Base-by-base conservation (phyloP, 2,797 vertebrate species). In the Notolabrus celidotus region DNA sequence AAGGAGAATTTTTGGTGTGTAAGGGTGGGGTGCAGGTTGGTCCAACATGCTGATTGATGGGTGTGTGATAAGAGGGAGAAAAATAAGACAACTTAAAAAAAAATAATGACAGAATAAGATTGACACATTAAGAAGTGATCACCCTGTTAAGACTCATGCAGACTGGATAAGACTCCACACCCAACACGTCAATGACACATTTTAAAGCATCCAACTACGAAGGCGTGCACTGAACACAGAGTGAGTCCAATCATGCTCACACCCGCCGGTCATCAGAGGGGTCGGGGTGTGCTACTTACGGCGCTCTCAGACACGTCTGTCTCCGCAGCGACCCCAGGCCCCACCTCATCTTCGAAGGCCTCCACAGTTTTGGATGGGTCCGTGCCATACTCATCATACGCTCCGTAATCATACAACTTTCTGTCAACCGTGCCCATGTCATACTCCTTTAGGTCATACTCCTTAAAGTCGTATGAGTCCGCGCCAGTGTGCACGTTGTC, bases 341-440 rank as follows among this genome's bases (percentile, higher is more conserved):
- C 98, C 95, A 99, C 95, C 85, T 96, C 96, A 80, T 98, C 96
- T 70, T 95, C 93, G 41, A 90, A 84, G 91, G 89, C 70, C 58
- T 73, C 86, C 65, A 93, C 93, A 72, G 94, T 90, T 83, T 94
- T 95, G 66, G 96, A 93, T 83, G 92, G 95, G 82, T 91, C 94
- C 69, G 94, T 94, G 91, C 95, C 97, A 86, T 96, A 98, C 94
- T 98, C 97, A 92, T 98, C 97, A 90, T 98, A 98, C 60, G 94
- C 90, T 79, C 95, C 97, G 90, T 97, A 97, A 81, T 95, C 94
- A 95, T 98, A 98, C 74, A 96, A 93, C 89, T 86, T 93, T 86
- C 72, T 92, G 91, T 93, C 94, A 89, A 89, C 83, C 70, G 87
- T 89, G 50, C 88, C 90, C 80, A 88, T 69, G 86, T 95, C 93